Evolutionary conservation across 1,140 invertebrate species (phyloP).

Genomic region (Drepana arcuata): DNA sequence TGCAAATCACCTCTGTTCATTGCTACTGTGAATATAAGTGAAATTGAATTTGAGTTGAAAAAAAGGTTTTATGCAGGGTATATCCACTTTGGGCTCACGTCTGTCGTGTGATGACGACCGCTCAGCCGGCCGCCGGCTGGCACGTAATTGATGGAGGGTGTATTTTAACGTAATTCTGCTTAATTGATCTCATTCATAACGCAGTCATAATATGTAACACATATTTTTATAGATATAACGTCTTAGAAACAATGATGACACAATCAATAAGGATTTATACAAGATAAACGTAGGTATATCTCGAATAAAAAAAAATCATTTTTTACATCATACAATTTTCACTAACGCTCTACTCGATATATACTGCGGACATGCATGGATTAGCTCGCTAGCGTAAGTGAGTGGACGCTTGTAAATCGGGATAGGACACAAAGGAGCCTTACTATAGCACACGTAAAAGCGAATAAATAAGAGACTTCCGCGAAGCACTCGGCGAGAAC

Average conservation of each 20-base stretch:
- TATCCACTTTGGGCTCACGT: conserved; percentile 19
- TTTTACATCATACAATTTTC: too few relatives aligned
- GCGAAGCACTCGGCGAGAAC: conserved; percentile 59
- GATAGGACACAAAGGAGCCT: conserved; percentile 44
- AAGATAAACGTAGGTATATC: conserved; percentile 7
- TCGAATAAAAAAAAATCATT: conserved; percentile 30
- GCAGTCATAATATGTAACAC: conserved; percentile 40
- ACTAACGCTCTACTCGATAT: too few relatives aligned
- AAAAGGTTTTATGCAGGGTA: too few relatives aligned
- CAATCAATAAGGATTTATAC: neutral
- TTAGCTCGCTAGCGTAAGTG: too few relatives aligned
- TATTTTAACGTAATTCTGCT: conserved; percentile 56
- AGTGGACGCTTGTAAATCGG: conserved; percentile 46
- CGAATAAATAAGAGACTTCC: conserved; percentile 67
- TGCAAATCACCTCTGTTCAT: too few relatives aligned
- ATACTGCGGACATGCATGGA: too few relatives aligned
- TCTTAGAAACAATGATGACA: conserved; percentile 1
- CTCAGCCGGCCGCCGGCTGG: conserved; percentile 18
- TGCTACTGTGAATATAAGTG: too few relatives aligned
- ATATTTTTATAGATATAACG: conserved; percentile 1
- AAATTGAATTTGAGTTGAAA: too few relatives aligned
- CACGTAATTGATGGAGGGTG: conserved; percentile 49
- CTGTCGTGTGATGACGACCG: conserved; percentile 18
- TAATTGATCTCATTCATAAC: conserved; percentile 59
- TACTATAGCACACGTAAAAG: conserved; percentile 47